Evolutionary conservation across 1,140 invertebrate genomes (phyloP).

Genomic region (Apis florea): DNA sequence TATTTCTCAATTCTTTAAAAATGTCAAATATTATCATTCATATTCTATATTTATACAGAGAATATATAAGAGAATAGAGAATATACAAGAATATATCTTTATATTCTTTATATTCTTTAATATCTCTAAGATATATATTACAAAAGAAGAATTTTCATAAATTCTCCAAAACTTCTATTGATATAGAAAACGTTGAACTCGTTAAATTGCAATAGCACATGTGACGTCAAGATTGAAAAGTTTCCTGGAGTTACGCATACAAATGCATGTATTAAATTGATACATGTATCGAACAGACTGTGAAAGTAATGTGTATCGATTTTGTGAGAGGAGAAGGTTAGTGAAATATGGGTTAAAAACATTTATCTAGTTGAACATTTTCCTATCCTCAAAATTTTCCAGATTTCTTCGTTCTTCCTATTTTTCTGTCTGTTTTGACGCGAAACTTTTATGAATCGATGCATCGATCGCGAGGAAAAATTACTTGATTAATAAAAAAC

Average conservation of each 20-base stretch:
- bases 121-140: not conserved
- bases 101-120: not conserved
- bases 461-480: too few relatives aligned
- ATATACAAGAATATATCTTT: too few relatives aligned
- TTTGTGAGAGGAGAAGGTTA: not conserved
- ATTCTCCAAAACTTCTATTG: not conserved
- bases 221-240: conserved; percentile 9
- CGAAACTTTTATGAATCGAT: not conserved
- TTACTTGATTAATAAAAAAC: too few relatives aligned
- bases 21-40: too few relatives aligned
- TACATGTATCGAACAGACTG: not conserved
- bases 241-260: not conserved
- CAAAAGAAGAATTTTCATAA: not conserved
- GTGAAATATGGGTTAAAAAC: conserved; percentile 11
- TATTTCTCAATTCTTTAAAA: too few relatives aligned
- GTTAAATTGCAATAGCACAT: not conserved
- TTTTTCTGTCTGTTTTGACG: not conserved
- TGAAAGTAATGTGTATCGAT: conserved; percentile 18
- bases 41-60: too few relatives aligned
- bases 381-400: not conserved
- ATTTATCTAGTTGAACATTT: not conserved
- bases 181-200: too few relatives aligned
- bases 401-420: not conserved
- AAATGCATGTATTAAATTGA: not conserved
- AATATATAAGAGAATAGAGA: too few relatives aligned